phyloP scores from a whole-genome alignment of 1,140 invertebrate species.

The Probaryconus sp. region DNA sequence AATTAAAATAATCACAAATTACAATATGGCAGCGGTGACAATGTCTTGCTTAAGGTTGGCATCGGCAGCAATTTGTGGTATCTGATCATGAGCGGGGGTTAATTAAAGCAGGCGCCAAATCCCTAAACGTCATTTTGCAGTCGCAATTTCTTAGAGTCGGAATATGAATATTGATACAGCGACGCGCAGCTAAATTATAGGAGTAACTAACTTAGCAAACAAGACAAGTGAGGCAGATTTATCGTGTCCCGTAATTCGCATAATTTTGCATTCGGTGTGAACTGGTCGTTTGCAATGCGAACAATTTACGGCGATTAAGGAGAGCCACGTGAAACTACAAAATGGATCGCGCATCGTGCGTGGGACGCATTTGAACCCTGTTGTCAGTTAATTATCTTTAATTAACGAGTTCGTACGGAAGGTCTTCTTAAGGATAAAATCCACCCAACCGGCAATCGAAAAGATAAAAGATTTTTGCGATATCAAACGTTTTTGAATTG shows the following conservation, averaged over 20 bases:
- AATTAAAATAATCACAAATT: no score
- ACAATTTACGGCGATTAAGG: constrained; percentile 57
- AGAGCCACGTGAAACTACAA: constrained; percentile 43
- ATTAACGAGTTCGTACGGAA: constrained; percentile 67
- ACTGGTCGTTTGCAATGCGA: constrained; percentile 63
- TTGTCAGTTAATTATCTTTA: constrained; percentile 65
- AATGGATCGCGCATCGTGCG: constrained; percentile 59
- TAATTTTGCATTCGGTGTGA: constrained; percentile 45
- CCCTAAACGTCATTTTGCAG: neutral
- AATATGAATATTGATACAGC: constrained; percentile 38
- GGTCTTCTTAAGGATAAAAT: constrained; percentile 46
- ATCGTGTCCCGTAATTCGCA: constrained; percentile 42
- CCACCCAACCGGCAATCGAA: constrained; percentile 35
- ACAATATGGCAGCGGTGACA: no score
- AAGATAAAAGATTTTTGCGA: constrained; percentile 21
- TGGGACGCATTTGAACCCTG: constrained; percentile 66
- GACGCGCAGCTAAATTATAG: constrained; percentile 23
- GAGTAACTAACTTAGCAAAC: constrained; percentile 26
- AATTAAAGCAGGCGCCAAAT: no score
- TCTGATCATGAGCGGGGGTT: no score
- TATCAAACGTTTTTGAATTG: constrained; percentile 30
- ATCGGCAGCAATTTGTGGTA: no score
- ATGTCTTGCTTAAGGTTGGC: no score
- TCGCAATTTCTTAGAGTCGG: neutral
- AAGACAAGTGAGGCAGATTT: constrained; percentile 39